Conservation (phyloP, 1,140 invertebrate species). For the Apis cerana region DNA sequence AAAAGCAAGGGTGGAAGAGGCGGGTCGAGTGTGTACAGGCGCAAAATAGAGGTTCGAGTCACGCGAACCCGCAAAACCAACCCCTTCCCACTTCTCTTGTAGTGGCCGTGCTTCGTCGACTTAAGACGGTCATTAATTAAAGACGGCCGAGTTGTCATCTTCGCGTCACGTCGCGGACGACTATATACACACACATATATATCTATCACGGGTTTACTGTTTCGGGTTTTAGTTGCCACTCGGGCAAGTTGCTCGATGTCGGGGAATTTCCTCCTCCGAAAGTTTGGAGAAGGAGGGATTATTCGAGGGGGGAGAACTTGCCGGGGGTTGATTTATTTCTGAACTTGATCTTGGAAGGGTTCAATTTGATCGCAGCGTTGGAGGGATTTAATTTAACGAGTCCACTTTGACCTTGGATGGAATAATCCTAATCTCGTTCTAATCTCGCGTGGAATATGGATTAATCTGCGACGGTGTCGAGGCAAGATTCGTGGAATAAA, state of each 20-base stretch:
- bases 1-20: not conserved
- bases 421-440: too few relatives aligned
- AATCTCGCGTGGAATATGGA: too few relatives aligned
- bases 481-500: too few relatives aligned
- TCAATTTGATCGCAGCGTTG: too few relatives aligned
- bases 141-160: constrained; percentile 53
- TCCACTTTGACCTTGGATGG: too few relatives aligned
- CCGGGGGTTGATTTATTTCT: too few relatives aligned
- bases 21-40: constrained; percentile 21
- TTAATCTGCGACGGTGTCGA: too few relatives aligned
- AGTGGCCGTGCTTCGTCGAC: constrained; percentile 2
- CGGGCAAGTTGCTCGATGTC: not conserved
- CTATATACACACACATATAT: not conserved
- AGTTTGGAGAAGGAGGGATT: too few relatives aligned
- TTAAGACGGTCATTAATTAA: constrained; percentile 61
- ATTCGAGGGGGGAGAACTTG: too few relatives aligned
- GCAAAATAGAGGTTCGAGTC: constrained; percentile 53
- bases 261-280: not conserved
- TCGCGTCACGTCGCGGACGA: constrained; percentile 32
- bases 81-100: constrained; percentile 1
- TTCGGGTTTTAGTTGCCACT: not conserved
- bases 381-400: too few relatives aligned
- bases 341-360: too few relatives aligned
- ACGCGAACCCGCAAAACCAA: constrained; percentile 50
- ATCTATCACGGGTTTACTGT: constrained; percentile 7